Percentiles rank a stretch among this genome's conserved stretches.
Evolutionary conservation across 2,797 vertebrate species (phyloP).

Genomic region (Cynodonichthys magdalenae): DNA sequence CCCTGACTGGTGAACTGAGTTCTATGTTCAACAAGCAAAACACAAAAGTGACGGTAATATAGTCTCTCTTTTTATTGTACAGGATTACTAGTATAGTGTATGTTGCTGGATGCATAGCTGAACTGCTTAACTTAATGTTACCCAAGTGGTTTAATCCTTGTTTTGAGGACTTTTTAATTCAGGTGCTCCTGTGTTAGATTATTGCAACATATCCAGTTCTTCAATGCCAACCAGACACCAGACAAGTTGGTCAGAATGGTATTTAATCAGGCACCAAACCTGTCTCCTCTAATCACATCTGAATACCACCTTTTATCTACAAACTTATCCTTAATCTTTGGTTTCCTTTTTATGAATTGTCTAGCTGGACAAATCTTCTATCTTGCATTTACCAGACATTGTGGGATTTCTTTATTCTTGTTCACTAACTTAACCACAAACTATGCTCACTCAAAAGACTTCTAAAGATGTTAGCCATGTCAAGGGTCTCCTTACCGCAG

Average conservation of each 20-base stretch:
- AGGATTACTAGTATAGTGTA: slow-evolving; percentile 8
- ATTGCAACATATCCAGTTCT: slow-evolving; percentile 34
- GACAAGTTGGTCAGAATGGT: slow-evolving; percentile 41
- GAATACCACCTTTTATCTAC: slow-evolving; percentile 18
- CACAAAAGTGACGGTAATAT: slow-evolving; percentile 52
- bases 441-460: background rate
- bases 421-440: slow-evolving; percentile 23
- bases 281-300: slow-evolving; percentile 50
- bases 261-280: slow-evolving; percentile 27
- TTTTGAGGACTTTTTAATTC: slow-evolving; percentile 11
- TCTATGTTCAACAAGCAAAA: slow-evolving; percentile 38
- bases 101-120: slow-evolving; percentile 11
- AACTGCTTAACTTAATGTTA: slow-evolving; percentile 12
- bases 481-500: slow-evolving; percentile 20
- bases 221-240: slow-evolving; percentile 41
- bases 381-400: background rate
- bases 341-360: slow-evolving; percentile 16
- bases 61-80: slow-evolving; percentile 53
- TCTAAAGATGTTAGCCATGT: slow-evolving; percentile 24
- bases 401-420: slow-evolving; percentile 4
- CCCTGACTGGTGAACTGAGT: slow-evolving; percentile 53
- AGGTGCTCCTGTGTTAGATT: slow-evolving; percentile 25
- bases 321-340: slow-evolving; percentile 22
- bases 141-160: slow-evolving; percentile 31
- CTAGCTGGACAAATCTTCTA: slow-evolving; percentile 12